phyloP scores from a whole-genome alignment of 1,140 invertebrate species.

The Mycetomoellerius zeteki region DNA sequence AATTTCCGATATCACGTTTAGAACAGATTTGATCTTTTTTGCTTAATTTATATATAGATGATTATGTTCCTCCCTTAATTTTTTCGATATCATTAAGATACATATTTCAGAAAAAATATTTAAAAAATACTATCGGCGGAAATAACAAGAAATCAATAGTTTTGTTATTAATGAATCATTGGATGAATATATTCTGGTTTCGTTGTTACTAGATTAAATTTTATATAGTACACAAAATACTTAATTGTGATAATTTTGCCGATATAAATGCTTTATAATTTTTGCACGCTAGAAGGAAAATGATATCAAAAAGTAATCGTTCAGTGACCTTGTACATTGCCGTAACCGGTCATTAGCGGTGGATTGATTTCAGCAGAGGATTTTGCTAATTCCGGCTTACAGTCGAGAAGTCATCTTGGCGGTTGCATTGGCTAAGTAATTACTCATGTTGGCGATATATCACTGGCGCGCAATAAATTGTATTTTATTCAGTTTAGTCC shows the following conservation, averaged over 20 bases:
- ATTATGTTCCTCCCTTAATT: neutral
- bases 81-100: neutral
- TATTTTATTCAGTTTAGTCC: conserved; percentile 62
- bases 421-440: conserved; percentile 36
- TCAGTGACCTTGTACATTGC: conserved; percentile 7
- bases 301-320: conserved; percentile 4
- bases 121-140: neutral
- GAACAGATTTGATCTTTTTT: neutral
- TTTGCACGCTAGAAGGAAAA: neutral
- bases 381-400: conserved; percentile 26
- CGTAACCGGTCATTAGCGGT: conserved; percentile 22
- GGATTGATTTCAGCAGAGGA: conserved; percentile 47
- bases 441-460: conserved; percentile 60
- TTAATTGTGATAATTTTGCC: neutral
- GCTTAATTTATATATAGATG: neutral
- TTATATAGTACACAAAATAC: neutral
- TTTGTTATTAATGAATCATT: neutral
- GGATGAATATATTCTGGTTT: neutral
- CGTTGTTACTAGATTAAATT: neutral
- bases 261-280: neutral
- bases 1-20: neutral
- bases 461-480: conserved; percentile 46
- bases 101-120: neutral
- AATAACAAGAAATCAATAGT: neutral
- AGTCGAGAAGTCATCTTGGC: conserved; percentile 5